phyloP scores from a whole-genome alignment of 2,113 vertebrate genomes.

The Saccopteryx leptura region DNA sequence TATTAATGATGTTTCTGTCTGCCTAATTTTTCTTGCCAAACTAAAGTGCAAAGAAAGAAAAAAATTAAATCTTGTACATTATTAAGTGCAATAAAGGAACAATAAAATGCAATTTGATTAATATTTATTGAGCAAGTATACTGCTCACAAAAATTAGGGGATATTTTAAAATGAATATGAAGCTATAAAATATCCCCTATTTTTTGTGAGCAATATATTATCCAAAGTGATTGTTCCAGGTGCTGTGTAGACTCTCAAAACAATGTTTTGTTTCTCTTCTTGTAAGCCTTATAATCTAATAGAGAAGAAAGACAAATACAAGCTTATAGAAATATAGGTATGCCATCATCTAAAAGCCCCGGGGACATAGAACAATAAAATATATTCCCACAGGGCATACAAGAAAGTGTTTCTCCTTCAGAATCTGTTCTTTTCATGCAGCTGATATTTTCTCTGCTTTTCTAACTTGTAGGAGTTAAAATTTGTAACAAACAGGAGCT shows the following conservation, averaged over 20 bases:
- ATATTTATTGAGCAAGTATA: slow-evolving; percentile 17
- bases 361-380: not conserved
- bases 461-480: not conserved
- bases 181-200: too few species aligned
- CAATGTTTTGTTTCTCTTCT: not conserved
- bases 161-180: too few species aligned
- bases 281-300: not conserved
- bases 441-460: not conserved
- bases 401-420: not conserved
- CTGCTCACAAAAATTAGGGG: too few species aligned
- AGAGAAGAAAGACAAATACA: not conserved
- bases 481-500: not conserved
- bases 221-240: not conserved
- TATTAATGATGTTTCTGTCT: slow-evolving; percentile 71
- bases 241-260: not conserved
- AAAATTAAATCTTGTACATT: not conserved
- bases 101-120: not conserved
- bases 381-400: too few species aligned
- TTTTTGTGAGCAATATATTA: not conserved
- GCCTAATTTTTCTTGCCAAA: slow-evolving; percentile 72
- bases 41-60: slow-evolving; percentile 32
- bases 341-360: not conserved
- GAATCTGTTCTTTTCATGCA: not conserved
- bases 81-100: not conserved
- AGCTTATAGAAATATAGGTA: not conserved